These are phyloP conservation scores for Odontomyia ornata DNA, from an alignment of 2,888 invertebrate genomes.

Conservation along the genomic window DNA sequence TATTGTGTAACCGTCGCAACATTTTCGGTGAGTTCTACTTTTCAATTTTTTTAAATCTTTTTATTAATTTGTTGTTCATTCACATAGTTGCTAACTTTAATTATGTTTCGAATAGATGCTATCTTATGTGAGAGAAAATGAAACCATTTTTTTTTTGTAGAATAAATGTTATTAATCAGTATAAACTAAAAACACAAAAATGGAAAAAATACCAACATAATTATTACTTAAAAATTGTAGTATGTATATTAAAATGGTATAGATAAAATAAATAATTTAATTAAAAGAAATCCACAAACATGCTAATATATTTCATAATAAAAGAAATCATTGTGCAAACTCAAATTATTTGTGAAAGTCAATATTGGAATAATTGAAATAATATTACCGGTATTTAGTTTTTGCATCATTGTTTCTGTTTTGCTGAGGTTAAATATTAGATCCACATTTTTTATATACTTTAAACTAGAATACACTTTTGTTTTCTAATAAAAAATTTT, in stretches of 20 bases:
- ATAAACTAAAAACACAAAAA: background rate
- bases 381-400: too few species aligned
- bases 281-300: background rate
- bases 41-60: conserved; percentile 1
- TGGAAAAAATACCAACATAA: background rate
- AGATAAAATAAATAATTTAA: conserved; percentile 12
- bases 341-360: background rate
- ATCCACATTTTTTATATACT: too few species aligned
- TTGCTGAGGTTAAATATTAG: too few species aligned
- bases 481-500: too few species aligned
- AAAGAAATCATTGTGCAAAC: background rate
- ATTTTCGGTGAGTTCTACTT: background rate
- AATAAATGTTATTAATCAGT: conserved; percentile 14
- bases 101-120: background rate
- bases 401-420: too few species aligned
- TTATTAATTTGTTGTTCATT: background rate
- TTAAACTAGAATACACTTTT: too few species aligned
- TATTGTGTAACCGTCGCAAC: background rate
- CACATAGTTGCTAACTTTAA: too few species aligned
- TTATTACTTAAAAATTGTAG: background rate
- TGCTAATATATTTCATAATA: background rate
- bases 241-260: conserved; percentile 12
- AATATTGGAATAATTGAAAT: too few species aligned
- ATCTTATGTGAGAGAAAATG: background rate
- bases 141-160: background rate